Evolutionary conservation across 1,140 invertebrate species (phyloP).

Genomic region (Ceratina calcarata): DNA sequence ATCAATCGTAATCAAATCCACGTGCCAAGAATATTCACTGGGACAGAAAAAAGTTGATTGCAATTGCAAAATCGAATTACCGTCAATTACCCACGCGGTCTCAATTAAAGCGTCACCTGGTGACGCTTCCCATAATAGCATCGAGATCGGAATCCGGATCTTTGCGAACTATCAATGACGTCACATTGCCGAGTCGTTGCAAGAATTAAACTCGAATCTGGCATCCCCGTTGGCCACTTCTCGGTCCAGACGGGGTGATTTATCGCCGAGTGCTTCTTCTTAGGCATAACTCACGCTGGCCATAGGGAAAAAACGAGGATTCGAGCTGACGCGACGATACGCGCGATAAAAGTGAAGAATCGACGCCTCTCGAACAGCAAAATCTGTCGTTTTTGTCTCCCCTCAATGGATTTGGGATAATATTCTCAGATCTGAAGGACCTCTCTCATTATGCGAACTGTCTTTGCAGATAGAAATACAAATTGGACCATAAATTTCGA

Average conservation of each 20-base stretch:
- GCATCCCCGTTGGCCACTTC: neutral
- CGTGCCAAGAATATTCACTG: neutral
- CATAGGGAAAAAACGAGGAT: neutral
- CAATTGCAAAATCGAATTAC: conserved; percentile 27
- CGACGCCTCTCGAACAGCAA: conserved; percentile 12
- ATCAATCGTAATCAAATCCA: conserved; percentile 31
- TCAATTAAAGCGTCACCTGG: conserved; percentile 41
- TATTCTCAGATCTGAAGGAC: neutral
- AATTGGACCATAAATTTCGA: too few relatives aligned
- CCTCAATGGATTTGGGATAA: neutral
- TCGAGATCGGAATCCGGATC: conserved; percentile 68
- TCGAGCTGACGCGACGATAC: conserved; percentile 26
- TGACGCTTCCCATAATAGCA: conserved; percentile 51
- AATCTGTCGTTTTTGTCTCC: neutral
- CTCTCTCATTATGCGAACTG: neutral
- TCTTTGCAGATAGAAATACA: too few relatives aligned
- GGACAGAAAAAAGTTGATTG: neutral
- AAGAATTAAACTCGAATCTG: neutral
- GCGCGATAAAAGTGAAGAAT: conserved; percentile 24
- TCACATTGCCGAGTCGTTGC: conserved; percentile 22
- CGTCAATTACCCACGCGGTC: conserved; percentile 53
- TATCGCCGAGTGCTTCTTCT: conserved; percentile 1
- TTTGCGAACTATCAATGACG: conserved; percentile 37
- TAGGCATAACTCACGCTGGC: neutral
- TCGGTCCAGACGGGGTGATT: conserved; percentile 16